Evolutionary conservation across 2,888 invertebrate genomes (phyloP).

Genomic region (Drosophila macrospina): DNA sequence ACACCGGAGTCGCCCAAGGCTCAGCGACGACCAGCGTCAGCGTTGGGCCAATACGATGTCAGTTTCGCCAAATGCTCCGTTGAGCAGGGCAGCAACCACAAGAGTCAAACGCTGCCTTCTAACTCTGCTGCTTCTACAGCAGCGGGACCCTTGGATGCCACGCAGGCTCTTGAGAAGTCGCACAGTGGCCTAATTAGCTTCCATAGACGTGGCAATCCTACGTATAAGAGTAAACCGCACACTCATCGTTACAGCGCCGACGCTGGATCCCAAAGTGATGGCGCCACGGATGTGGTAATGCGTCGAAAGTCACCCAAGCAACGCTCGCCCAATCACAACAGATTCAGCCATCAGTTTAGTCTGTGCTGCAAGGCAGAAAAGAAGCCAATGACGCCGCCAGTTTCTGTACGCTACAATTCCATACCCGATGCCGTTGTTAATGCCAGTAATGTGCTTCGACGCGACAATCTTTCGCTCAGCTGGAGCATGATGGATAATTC

Average conservation of each 20-base stretch:
- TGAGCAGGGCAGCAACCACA: constrained; percentile 46
- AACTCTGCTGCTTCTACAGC: constrained; percentile 16
- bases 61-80: constrained; percentile 82
- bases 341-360: constrained; percentile 85
- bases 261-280: constrained; percentile 80
- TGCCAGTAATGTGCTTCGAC: constrained; percentile 55
- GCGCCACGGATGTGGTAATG: constrained; percentile 74
- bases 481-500: constrained; percentile 79
- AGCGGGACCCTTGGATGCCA: constrained; percentile 19
- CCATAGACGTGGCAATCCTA: constrained; percentile 78
- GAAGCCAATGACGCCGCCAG: constrained; percentile 83
- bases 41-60: constrained; percentile 74
- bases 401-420: constrained; percentile 84
- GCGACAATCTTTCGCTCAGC: constrained; percentile 81
- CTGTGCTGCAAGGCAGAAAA: constrained; percentile 84
- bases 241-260: constrained; percentile 78
- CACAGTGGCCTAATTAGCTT: constrained; percentile 79
- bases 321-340: constrained; percentile 83
- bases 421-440: constrained; percentile 73
- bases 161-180: constrained; percentile 66
- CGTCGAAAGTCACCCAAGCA: constrained; percentile 79
- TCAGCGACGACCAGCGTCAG: constrained; percentile 60
- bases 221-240: constrained; percentile 72
- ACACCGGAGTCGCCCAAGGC: constrained; percentile 63
- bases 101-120: constrained; percentile 76